These are phyloP conservation scores for Larimichthys crocea DNA, from an alignment of 2,113 vertebrate genomes.

Conservation along the genomic window DNA sequence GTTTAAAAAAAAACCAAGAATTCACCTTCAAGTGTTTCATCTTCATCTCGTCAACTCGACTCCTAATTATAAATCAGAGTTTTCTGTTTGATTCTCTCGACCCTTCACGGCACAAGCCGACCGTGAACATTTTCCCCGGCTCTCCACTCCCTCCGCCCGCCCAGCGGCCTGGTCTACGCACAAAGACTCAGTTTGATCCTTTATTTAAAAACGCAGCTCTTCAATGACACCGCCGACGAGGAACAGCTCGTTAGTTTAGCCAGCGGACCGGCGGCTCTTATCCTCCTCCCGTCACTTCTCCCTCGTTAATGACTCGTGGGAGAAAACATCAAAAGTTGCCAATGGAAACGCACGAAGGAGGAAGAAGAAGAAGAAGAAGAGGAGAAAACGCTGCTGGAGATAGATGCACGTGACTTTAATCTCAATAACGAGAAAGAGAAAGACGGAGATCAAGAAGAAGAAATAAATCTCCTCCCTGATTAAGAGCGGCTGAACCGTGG, in stretches of 20 bases:
- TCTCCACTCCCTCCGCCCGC: neutral
- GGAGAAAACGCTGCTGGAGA: constrained; percentile 36
- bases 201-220: constrained; percentile 73
- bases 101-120: neutral
- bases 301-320: constrained; percentile 78
- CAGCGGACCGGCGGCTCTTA: constrained; percentile 42
- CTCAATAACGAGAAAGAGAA: neutral
- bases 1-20: too few relatives aligned
- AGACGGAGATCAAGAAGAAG: neutral
- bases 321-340: constrained; percentile 79
- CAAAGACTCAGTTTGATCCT: constrained; percentile 57
- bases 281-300: constrained; percentile 57
- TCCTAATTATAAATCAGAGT: neutral
- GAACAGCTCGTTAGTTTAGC: constrained; percentile 79
- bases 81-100: neutral
- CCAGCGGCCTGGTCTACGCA: constrained; percentile 35
- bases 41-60: too few relatives aligned
- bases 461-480: neutral
- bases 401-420: constrained; percentile 10
- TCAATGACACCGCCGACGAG: constrained; percentile 68
- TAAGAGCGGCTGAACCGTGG: neutral
- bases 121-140: neutral
- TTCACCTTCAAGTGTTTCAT: too few relatives aligned
- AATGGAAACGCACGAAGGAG: constrained; percentile 44
- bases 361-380: constrained; percentile 16